phyloP scores from a whole-genome alignment of 2,888 invertebrate species.

The Digitonthophagus gazella region DNA sequence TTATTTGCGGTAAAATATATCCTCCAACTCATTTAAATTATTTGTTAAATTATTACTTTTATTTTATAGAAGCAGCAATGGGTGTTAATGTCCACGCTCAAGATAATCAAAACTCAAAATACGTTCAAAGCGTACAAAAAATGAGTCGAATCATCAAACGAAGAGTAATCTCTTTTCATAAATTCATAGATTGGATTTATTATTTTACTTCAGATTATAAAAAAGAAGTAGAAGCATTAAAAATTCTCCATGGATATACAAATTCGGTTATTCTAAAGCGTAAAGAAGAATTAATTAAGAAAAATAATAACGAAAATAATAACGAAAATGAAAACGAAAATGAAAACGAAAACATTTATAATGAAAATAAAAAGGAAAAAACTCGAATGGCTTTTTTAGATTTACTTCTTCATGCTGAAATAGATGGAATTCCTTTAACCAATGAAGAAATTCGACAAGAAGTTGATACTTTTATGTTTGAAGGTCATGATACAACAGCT shows the following conservation, averaged over 20 bases:
- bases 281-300: slow-evolving; percentile 25
- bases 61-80: slow-evolving; percentile 77
- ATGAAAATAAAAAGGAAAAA: slow-evolving; percentile 22
- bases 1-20: slow-evolving; percentile 58
- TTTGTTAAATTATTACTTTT: neutral
- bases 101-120: slow-evolving; percentile 63
- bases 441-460: slow-evolving; percentile 52
- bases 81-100: slow-evolving; percentile 75
- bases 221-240: slow-evolving; percentile 53
- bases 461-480: slow-evolving; percentile 35
- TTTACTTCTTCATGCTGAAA: slow-evolving; percentile 28
- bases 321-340: slow-evolving; percentile 9
- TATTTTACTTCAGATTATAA: slow-evolving; percentile 59
- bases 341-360: slow-evolving; percentile 43
- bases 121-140: slow-evolving; percentile 70
- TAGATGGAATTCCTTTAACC: slow-evolving; percentile 58
- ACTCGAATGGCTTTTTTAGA: slow-evolving; percentile 32
- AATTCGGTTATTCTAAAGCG: slow-evolving; percentile 28
- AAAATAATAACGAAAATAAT: slow-evolving; percentile 42
- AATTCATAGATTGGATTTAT: slow-evolving; percentile 54
- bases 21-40: neutral
- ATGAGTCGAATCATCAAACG: slow-evolving; percentile 41
- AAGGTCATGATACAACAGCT: slow-evolving; percentile 37
- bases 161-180: slow-evolving; percentile 49
- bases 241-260: slow-evolving; percentile 55